Evolutionary conservation across 2,113 vertebrate genomes (phyloP).

Genomic region (Tympanuchus pallidicinctus): DNA sequence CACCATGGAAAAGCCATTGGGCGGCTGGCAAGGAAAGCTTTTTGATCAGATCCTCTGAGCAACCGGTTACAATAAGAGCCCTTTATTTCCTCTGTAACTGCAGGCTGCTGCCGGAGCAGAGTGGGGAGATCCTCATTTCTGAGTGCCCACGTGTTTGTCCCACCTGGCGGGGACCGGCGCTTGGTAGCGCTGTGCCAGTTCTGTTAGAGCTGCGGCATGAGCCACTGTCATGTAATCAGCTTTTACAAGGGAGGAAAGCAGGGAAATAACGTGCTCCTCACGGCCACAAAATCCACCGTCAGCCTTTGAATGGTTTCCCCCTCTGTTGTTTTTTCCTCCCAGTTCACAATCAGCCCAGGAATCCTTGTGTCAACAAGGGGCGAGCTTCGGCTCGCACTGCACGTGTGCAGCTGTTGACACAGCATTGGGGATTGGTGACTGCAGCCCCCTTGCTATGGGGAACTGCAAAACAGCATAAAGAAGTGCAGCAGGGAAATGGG

Average conservation of each 20-base stretch:
- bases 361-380: conserved; percentile 20
- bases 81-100: not conserved
- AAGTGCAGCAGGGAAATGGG: not conserved
- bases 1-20: not conserved
- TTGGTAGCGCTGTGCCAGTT: not conserved
- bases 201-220: not conserved
- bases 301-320: not conserved
- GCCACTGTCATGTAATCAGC: not conserved
- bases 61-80: not conserved
- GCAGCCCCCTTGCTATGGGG: not conserved
- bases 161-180: not conserved
- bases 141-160: not conserved
- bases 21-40: not conserved
- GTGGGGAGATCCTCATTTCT: not conserved
- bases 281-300: not conserved
- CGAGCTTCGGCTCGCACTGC: conserved; percentile 23
- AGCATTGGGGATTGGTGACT: not conserved
- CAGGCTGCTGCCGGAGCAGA: not conserved
- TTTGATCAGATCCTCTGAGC: not conserved
- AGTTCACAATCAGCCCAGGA: not conserved
- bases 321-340: not conserved
- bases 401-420: not conserved
- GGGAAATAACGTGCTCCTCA: not conserved
- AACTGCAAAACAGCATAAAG: not conserved
- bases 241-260: rapidly evolving